phyloP scores from a whole-genome alignment of 2,113 vertebrate species.

The Equus quagga region DNA sequence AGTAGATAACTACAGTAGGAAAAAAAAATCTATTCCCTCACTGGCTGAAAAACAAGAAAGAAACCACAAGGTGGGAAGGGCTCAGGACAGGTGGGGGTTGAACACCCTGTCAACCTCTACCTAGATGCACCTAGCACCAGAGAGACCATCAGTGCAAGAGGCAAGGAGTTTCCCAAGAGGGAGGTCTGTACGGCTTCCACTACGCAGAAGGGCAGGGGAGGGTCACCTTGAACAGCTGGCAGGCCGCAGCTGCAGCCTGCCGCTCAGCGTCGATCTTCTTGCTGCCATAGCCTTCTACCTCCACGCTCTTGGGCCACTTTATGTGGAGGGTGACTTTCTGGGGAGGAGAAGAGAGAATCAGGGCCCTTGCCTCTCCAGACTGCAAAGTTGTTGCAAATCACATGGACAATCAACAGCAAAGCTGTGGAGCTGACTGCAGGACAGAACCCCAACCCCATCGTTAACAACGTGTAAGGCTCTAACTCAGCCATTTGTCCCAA shows the following conservation, averaged over 20 bases:
- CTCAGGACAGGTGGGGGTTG: neutral
- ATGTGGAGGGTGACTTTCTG: constrained; percentile 95
- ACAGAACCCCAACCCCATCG: neutral
- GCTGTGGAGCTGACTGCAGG: neutral
- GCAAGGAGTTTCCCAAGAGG: neutral
- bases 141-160: neutral
- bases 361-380: neutral
- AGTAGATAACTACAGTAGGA: neutral
- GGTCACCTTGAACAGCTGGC: constrained; percentile 93
- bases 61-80: neutral
- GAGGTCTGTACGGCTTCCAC: neutral
- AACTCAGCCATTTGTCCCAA: neutral
- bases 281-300: constrained; percentile 93
- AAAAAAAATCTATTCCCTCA: neutral
- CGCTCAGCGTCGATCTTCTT: constrained; percentile 94
- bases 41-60: neutral
- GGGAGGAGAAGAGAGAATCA: constrained; percentile 60
- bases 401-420: neutral
- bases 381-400: neutral
- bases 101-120: neutral
- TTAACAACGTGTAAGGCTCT: neutral
- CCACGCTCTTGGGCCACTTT: constrained; percentile 94
- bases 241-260: constrained; percentile 94
- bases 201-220: neutral
- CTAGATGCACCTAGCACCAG: neutral